A percentile compares a stretch with the other conserved stretches of the same genome.
These are phyloP conservation scores for Galbula dea DNA, from an alignment of 2,113 vertebrate genomes.

Conservation along the genomic window DNA sequence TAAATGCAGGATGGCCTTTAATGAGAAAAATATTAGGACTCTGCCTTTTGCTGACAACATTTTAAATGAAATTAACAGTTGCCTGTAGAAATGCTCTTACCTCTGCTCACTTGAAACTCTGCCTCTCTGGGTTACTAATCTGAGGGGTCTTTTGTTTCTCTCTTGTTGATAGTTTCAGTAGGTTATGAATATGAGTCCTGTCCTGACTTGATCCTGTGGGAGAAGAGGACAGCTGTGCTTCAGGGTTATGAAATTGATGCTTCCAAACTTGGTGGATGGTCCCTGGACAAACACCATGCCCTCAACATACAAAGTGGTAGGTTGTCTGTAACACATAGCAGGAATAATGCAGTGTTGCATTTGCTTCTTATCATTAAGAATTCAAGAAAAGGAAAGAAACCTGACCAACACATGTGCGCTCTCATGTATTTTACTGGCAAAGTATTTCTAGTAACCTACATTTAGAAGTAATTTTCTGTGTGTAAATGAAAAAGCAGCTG, in stretches of 20 bases:
- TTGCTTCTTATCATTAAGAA: neutral
- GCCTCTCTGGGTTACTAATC: neutral
- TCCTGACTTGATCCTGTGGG: conserved; percentile 96
- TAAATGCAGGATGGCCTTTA: neutral
- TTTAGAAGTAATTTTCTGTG: neutral
- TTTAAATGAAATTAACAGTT: neutral
- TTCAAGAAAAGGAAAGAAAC: neutral
- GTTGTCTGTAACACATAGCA: neutral
- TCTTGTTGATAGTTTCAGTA: conserved; percentile 82
- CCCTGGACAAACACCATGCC: conserved; percentile 92
- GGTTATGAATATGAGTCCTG: conserved; percentile 98
- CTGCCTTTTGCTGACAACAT: neutral
- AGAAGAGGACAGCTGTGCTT: conserved; percentile 92
- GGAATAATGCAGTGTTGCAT: neutral
- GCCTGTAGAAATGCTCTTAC: neutral
- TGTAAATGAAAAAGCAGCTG: neutral
- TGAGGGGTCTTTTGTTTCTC: neutral
- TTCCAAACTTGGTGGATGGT: conserved; percentile 95
- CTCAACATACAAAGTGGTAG: conserved; percentile 96
- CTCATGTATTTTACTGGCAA: neutral
- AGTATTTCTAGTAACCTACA: neutral
- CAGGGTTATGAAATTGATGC: conserved; percentile 94
- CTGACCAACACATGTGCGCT: neutral
- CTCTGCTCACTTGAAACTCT: neutral
- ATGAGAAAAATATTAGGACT: neutral